Percentiles rank a stretch among this genome's conserved stretches.
These are phyloP conservation scores for Hippoglossus stenolepis DNA, from an alignment of 2,113 vertebrate genomes.

Conservation along the genomic window DNA sequence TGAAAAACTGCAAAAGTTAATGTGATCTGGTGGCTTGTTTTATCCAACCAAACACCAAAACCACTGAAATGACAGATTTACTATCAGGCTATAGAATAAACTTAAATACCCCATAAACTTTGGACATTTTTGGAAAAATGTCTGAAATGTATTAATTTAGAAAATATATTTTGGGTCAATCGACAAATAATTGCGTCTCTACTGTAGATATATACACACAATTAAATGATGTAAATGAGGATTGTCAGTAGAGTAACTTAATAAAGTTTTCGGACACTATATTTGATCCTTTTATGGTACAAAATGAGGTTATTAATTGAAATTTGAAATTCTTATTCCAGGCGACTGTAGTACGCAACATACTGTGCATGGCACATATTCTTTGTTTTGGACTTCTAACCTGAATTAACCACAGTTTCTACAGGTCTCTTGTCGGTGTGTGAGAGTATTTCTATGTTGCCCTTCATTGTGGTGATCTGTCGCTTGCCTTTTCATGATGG, in stretches of 20 bases:
- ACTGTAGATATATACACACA: not conserved
- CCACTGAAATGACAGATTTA: not conserved
- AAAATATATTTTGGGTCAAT: not conserved
- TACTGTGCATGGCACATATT: not conserved
- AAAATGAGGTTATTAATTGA: not conserved
- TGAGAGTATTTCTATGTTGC: not conserved
- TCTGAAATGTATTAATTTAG: not conserved
- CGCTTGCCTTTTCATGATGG: not conserved
- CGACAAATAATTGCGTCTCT: not conserved
- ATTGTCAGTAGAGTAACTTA: not conserved
- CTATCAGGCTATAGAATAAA: not conserved
- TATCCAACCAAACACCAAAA: too few species aligned
- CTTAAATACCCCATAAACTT: not conserved
- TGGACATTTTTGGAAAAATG: not conserved
- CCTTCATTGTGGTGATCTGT: not conserved
- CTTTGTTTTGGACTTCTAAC: not conserved
- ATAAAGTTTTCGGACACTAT: not conserved
- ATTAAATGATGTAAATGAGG: not conserved
- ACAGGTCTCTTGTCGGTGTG: not conserved
- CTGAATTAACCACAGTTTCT: not conserved
- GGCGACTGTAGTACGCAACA: not conserved
- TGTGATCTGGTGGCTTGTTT: too few species aligned
- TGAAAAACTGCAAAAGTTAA: too few species aligned
- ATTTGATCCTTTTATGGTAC: not conserved
- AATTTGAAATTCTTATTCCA: not conserved